Base-by-base conservation (phyloP, 2,113 vertebrate species). In the Pygoscelis adeliae region DNA sequence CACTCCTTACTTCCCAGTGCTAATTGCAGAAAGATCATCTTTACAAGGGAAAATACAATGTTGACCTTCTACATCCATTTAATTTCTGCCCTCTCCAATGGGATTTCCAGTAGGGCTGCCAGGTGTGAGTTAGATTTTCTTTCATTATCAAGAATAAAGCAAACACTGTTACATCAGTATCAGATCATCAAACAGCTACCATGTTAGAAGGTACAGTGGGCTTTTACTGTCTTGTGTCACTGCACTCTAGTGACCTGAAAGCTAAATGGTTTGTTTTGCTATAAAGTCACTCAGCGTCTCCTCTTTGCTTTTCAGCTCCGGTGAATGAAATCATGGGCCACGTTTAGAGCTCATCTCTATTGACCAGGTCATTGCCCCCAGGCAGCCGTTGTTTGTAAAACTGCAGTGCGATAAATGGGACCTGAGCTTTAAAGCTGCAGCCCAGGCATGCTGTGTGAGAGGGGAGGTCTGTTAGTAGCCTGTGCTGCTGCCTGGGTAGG, bases 391-490 rank as follows among this genome's bases (percentile, higher is more conserved):
- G 44, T 62, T 34, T 55, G 32, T 55, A 10, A 63, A 83, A 4
- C 20, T 59, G 58, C 32, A 17, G 32, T 5, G 53, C 1, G 5
- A 16, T 50, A 86, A 70, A 79, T 15, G 26, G 50, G 34, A 55
- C 19, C 22, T 86, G 46, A 25, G 3, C 36, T 70, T 53, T 16
- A 14, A 13, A 49, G 61, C 78, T 36, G 47, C 56, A 76, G 49
- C 63, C 26, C 13, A 14, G 49, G 49, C 50, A 1, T 61, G 42
- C 36, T 26, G 32, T 15, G n/a, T 36, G 58, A 42, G 16, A 16
- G 20, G 8, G 6, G 3, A 22, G 4, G 5, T 20, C 26, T 71
- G n/a, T 8, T 3, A 0, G 3, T 11, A 38, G 20, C 22, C 7
- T 13, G 3, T 17, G 61, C 58, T 77, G 44, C 63, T 56, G 40